Base-by-base conservation (phyloP, 2,113 vertebrate genomes). In the Neodontobutis hainanensis region DNA sequence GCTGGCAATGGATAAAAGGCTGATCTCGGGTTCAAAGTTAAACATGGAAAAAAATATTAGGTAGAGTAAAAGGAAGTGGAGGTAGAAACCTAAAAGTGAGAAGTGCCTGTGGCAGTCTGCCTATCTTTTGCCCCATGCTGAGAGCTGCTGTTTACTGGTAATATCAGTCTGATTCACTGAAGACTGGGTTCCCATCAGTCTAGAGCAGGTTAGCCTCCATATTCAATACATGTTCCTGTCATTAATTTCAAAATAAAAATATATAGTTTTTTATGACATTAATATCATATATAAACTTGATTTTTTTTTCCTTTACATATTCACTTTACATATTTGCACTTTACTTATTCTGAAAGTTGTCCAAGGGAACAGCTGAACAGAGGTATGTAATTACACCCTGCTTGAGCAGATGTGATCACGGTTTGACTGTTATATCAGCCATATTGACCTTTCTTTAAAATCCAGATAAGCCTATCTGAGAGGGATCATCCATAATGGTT, bases 181-280 rank as follows among this genome's bases (percentile, higher is more conserved):
- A 64, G 10, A 52, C 65, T 68, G 36, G 59, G 56, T 68, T 70
- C 5, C 57, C 43, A 55, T 11, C 40, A 62, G 11, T 19, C 27
- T 44, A 5, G 0, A 0, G n/a, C 61, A 67, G 73, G 57, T 11
- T 47, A 43, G 16, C 5, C 5, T 32, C 7, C 61, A 50, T 64
- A 49, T 34, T 10, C 59, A 11, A 35, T 1, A 2, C 12, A 0
- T 65, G 64, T 72, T 86, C 78, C 81, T 16, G 1, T 19, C 2
- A 15, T 49, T 55, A 10, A 45, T 73, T 81, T 77, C 82, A 85
- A 62, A 85, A 79, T 84, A 81, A 81, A 80, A 55, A 7, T 12
- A 8, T 38, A 27, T 34, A n/a, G n/a, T n/a, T n/a, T n/a, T 11
- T 36, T 6, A 40, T 40, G 38, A 40, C 38, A 40, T 27, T 27